A percentile compares a stretch with the other conserved stretches of the same genome.
These are phyloP conservation scores for Oryzias sinensis DNA, from an alignment of 2,797 vertebrate genomes.

Conservation along the genomic window DNA sequence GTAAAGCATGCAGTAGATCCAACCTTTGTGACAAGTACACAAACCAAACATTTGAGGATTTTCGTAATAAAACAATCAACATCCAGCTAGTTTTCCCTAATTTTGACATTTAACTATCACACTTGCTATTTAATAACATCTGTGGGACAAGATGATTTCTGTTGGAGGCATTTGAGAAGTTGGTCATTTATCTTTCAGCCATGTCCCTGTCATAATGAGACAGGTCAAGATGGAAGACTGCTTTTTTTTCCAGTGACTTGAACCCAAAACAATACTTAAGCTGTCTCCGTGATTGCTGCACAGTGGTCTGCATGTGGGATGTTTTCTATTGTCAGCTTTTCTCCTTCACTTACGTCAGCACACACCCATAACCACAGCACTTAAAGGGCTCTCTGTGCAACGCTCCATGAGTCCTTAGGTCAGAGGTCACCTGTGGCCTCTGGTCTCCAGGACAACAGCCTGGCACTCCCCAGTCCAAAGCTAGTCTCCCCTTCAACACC, in stretches of 20 bases:
- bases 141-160: neutral
- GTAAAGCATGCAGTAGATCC: no score
- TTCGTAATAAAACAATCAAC: no score
- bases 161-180: neutral
- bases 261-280: constrained; percentile 52
- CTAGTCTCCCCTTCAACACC: constrained; percentile 17
- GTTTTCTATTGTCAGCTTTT: constrained; percentile 40
- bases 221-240: constrained; percentile 18
- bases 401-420: constrained; percentile 56
- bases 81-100: neutral
- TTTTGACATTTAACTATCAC: neutral
- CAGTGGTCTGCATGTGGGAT: constrained; percentile 1
- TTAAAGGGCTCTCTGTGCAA: constrained; percentile 53
- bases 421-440: constrained; percentile 78
- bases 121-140: no score
- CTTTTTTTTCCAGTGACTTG: constrained; percentile 47
- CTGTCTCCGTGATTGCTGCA: constrained; percentile 32
- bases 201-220: constrained; percentile 20
- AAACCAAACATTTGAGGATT: no score
- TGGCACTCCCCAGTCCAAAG: constrained; percentile 61
- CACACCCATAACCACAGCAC: constrained; percentile 37
- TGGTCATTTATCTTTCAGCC: constrained; percentile 12
- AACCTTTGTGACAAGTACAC: no score
- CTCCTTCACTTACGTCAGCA: constrained; percentile 52
- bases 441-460: constrained; percentile 78